Conservation (phyloP, 2,888 invertebrate genomes). For the Xestobium rufovillosum region DNA sequence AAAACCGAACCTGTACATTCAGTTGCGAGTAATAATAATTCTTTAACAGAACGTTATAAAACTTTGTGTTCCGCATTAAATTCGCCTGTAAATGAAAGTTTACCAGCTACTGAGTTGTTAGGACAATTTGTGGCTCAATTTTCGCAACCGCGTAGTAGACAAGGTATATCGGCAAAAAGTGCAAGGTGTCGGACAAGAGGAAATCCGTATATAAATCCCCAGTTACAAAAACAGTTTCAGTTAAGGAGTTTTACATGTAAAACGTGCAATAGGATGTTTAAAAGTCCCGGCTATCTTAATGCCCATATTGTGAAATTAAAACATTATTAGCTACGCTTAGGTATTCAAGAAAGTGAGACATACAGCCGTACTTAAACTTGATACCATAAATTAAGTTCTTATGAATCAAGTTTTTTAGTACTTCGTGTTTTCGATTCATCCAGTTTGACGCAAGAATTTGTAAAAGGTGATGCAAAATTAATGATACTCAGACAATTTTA, state of each 20-base stretch:
- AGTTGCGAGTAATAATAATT: neutral
- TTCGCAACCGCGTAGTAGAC: neutral
- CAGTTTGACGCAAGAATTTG: no score
- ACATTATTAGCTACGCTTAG: constrained; percentile 27
- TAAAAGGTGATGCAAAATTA: no score
- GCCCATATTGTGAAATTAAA: constrained; percentile 39
- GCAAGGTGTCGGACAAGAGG: constrained; percentile 37
- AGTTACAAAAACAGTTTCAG: constrained; percentile 38
- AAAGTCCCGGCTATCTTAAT: constrained; percentile 41
- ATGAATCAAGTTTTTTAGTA: no score
- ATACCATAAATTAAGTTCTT: no score
- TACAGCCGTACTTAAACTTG: no score
- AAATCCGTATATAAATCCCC: constrained; percentile 40
- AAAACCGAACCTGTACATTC: neutral
- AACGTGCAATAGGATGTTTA: constrained; percentile 39
- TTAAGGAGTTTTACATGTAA: constrained; percentile 39
- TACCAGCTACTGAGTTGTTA: neutral
- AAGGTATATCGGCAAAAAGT: constrained; percentile 27
- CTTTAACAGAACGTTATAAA: neutral
- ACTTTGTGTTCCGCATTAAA: constrained; percentile 5
- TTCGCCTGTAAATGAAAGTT: constrained; percentile 11
- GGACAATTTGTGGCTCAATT: neutral
- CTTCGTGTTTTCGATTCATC: no score
- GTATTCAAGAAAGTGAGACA: no score
- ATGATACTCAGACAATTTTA: no score